phyloP scores from a whole-genome alignment of 2,888 invertebrate genomes.

The Chymomyza amoena region DNA sequence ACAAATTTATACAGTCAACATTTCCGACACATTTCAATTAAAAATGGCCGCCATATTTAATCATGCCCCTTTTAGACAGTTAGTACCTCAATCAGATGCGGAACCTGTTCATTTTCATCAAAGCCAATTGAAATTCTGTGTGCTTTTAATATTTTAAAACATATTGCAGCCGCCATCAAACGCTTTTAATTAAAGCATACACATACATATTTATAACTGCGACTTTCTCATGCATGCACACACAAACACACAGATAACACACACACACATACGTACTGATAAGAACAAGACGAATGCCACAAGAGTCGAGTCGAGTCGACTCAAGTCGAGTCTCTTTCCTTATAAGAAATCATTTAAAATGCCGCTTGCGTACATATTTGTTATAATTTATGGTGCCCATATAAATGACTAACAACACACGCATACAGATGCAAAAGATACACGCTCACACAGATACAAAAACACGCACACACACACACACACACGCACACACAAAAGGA shows the following conservation, averaged over 20 bases:
- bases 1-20: background rate
- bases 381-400: constrained; percentile 70
- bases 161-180: constrained; percentile 54
- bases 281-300: background rate
- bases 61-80: background rate
- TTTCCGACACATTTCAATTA: background rate
- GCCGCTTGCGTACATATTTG: constrained; percentile 72
- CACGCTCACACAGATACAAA: background rate
- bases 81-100: background rate
- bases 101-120: constrained; percentile 14
- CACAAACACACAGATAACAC: background rate
- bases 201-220: constrained; percentile 56
- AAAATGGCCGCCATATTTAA: background rate
- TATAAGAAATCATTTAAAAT: constrained; percentile 67
- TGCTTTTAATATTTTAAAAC: constrained; percentile 63
- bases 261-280: background rate
- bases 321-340: background rate
- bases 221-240: background rate
- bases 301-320: no score
- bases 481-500: background rate
- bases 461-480: background rate
- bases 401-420: constrained; percentile 72
- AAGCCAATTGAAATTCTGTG: constrained; percentile 11
- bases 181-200: constrained; percentile 70
- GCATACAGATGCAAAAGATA: constrained; percentile 9